Conservation (phyloP, 2,888 invertebrate species). For the Microctonus brassicae region DNA sequence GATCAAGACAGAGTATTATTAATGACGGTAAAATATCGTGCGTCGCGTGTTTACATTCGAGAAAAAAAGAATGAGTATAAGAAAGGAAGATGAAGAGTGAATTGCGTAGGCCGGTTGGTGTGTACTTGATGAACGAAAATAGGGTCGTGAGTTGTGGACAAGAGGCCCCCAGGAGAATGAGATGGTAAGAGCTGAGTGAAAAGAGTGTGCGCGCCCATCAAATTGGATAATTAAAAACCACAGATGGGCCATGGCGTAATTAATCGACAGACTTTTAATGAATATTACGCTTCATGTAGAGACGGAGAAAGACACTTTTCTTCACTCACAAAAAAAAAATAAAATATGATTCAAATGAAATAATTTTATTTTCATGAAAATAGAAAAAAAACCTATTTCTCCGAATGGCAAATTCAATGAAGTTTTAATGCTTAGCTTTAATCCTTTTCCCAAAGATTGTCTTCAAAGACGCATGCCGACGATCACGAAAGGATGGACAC, state of each 20-base stretch:
- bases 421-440: conserved; percentile 25
- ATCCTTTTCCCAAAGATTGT: conserved; percentile 32
- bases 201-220: conserved; percentile 21
- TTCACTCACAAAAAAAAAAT: conserved; percentile 1
- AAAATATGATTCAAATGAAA: background rate
- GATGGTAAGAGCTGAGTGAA: conserved; percentile 5
- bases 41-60: conserved; percentile 6
- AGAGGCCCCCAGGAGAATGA: conserved; percentile 8
- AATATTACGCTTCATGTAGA: conserved; percentile 22
- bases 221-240: conserved; percentile 40
- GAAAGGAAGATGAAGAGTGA: conserved; percentile 18
- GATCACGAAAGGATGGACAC: conserved; percentile 22
- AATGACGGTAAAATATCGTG: conserved; percentile 31
- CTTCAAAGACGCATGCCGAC: conserved; percentile 22
- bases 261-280: conserved; percentile 32
- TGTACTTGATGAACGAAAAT: conserved; percentile 1
- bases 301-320: background rate
- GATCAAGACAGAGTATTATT: conserved; percentile 32
- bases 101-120: conserved; percentile 23
- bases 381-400: background rate
- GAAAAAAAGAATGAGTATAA: conserved; percentile 13
- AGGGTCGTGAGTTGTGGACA: conserved; percentile 3
- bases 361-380: background rate
- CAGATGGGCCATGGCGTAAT: conserved; percentile 29
- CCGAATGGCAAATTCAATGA: conserved; percentile 20